A percentile compares a stretch with the other conserved stretches of the same genome.
Conservation (phyloP, 2,113 vertebrate genomes). For the Eleginops maclovinus region DNA sequence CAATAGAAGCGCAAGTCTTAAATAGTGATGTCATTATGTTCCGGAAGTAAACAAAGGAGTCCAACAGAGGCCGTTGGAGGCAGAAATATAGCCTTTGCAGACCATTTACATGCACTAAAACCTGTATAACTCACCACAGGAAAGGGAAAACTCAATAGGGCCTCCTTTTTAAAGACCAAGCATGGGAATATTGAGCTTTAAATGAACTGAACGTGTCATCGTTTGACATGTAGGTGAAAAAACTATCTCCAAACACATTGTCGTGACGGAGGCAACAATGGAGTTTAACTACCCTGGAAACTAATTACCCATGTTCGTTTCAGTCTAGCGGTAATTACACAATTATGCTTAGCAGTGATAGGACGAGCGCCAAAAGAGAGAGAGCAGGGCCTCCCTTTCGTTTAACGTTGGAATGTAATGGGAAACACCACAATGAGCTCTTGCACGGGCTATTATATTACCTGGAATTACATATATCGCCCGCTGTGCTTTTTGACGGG, state of each 20-base stretch:
- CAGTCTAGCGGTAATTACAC: background rate
- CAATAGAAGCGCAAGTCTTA: no score
- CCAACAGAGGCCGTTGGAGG: no score
- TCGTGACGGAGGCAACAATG: background rate
- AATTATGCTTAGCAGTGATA: background rate
- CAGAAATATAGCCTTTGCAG: no score
- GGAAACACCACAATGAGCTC: conserved; percentile 38
- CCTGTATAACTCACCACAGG: no score
- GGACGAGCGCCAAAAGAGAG: background rate
- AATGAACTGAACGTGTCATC: no score
- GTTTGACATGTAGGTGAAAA: background rate
- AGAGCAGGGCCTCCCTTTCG: conserved; percentile 8
- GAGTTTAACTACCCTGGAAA: background rate
- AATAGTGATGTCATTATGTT: no score
- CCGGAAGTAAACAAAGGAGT: no score
- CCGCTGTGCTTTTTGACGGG: conserved; percentile 11
- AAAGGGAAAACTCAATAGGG: no score
- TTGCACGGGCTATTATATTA: conserved; percentile 37
- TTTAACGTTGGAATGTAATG: conserved; percentile 38
- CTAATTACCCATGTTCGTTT: background rate
- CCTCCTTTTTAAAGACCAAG: no score
- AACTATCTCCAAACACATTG: no score
- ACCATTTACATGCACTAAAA: no score
- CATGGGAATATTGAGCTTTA: no score
- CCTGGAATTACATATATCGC: background rate